Evolutionary conservation across 2,888 invertebrate genomes (phyloP).

Genomic region (Teleogryllus oceanicus): DNA sequence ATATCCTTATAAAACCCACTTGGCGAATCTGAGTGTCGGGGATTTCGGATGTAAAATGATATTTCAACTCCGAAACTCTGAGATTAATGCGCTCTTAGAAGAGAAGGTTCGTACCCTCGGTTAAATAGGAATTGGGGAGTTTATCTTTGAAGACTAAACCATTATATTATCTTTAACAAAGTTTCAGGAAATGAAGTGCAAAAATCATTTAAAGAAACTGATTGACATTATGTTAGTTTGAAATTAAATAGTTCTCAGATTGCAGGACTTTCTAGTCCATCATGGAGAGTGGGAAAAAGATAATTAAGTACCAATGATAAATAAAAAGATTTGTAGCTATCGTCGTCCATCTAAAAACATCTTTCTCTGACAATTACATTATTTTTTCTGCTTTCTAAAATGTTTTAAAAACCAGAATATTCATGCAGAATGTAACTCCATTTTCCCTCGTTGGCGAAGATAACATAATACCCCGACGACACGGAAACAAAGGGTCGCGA

Average conservation of each 20-base stretch:
- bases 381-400: neutral
- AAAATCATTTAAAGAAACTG: no score
- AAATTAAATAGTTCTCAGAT: no score
- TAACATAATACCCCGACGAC: neutral
- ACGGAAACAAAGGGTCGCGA: neutral
- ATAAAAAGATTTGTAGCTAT: no score
- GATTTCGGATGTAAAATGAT: constrained; percentile 1
- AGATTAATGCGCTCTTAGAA: neutral
- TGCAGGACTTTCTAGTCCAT: no score
- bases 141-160: neutral
- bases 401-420: neutral
- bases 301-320: no score
- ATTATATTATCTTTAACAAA: neutral
- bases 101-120: neutral
- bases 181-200: neutral
- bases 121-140: constrained; percentile 3
- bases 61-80: constrained; percentile 7
- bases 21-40: neutral
- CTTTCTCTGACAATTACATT: neutral
- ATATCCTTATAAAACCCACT: neutral
- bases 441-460: neutral
- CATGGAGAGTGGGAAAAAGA: no score
- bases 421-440: neutral
- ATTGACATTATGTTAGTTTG: no score
- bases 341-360: neutral